A percentile compares a stretch with the other conserved stretches of the same genome.
Evolutionary conservation across 2,888 invertebrate species (phyloP).

Genomic region (Sminthurinus aureus): DNA sequence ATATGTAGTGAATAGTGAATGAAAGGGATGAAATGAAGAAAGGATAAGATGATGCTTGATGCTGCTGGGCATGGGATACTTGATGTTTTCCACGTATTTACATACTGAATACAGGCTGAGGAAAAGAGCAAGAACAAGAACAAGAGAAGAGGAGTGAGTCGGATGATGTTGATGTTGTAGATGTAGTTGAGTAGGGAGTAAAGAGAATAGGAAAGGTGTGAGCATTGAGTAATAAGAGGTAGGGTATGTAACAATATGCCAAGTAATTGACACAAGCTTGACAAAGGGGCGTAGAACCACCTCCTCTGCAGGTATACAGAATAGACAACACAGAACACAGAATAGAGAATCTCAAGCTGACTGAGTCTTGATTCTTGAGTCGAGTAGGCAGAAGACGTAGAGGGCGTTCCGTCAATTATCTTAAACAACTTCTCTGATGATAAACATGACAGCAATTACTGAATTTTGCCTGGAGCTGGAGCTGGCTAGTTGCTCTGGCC

Average conservation of each 20-base stretch:
- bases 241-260: constrained; percentile 49
- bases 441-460: constrained; percentile 58
- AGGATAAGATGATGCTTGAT: constrained; percentile 24
- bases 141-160: not conserved
- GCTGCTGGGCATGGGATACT: constrained; percentile 37
- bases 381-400: constrained; percentile 27
- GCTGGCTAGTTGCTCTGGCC: constrained; percentile 25
- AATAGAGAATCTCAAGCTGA: too few relatives aligned
- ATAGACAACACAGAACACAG: not conserved
- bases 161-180: too few relatives aligned
- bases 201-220: constrained; percentile 24
- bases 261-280: constrained; percentile 56
- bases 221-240: constrained; percentile 28
- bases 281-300: constrained; percentile 51
- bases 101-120: not conserved
- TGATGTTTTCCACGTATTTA: constrained; percentile 20
- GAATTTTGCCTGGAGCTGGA: constrained; percentile 42
- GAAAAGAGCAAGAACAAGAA: not conserved
- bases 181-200: not conserved
- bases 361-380: too few relatives aligned
- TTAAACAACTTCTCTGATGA: constrained; percentile 53
- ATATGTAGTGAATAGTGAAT: not conserved
- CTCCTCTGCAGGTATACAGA: constrained; percentile 45
- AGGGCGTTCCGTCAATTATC: constrained; percentile 56
- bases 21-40: constrained; percentile 18